Evolutionary conservation across 2,888 invertebrate genomes (phyloP).

Genomic region (Melipona bicolor): DNA sequence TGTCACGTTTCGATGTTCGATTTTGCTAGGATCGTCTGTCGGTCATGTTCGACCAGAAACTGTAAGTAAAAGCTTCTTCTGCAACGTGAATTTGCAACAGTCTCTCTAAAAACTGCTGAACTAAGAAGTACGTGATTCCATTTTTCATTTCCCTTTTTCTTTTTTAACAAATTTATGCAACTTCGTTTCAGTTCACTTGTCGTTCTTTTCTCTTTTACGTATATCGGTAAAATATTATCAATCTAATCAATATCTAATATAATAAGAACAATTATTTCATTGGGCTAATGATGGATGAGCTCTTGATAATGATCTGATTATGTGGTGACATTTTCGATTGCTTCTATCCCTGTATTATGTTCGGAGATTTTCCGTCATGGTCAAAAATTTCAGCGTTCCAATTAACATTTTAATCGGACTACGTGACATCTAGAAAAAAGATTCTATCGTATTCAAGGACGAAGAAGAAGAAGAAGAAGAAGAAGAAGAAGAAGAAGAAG

Average conservation of each 20-base stretch:
- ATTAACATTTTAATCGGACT: neutral
- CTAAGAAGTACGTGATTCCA: neutral
- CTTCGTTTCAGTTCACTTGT: neutral
- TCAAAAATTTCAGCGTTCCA: neutral
- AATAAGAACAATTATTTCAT: slow-evolving; percentile 15
- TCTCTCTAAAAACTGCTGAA: neutral
- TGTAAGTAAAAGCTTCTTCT: neutral
- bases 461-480: slow-evolving; percentile 16
- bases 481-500: slow-evolving; percentile 6
- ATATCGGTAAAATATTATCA: slow-evolving; percentile 6
- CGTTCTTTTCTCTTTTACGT: neutral
- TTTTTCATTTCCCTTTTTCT: neutral
- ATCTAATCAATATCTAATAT: slow-evolving; percentile 1
- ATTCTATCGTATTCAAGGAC: slow-evolving; percentile 3
- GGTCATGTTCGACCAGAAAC: neutral
- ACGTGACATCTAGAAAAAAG: slow-evolving; percentile 22
- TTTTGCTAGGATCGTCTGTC: neutral
- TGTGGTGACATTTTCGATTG: neutral
- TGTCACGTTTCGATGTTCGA: slow-evolving; percentile 13
- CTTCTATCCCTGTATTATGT: neutral
- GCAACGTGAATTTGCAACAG: neutral
- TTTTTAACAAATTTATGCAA: neutral
- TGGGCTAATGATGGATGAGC: neutral
- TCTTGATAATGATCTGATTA: slow-evolving; percentile 10
- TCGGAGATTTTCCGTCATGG: neutral